Conservation (phyloP, 1,140 invertebrate species). For the Neodiprion fabricii region DNA sequence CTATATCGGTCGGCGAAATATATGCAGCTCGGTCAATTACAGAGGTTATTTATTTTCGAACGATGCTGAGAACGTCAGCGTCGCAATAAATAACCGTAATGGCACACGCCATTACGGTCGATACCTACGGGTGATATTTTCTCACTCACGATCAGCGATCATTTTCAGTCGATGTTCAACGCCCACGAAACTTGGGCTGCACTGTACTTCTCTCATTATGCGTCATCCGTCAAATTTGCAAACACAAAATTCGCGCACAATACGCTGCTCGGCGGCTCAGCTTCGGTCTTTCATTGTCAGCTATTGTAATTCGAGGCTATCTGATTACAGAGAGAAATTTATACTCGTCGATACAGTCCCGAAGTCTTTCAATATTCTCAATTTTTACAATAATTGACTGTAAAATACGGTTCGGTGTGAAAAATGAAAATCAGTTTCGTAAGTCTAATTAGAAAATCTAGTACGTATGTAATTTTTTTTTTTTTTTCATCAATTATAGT, state of each 20-base stretch:
- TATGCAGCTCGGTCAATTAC: not conserved
- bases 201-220: constrained; percentile 29
- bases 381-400: too few species aligned
- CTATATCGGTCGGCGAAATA: not conserved
- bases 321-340: too few species aligned
- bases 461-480: too few species aligned
- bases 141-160: constrained; percentile 51
- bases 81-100: constrained; percentile 58
- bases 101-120: constrained; percentile 53
- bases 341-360: too few species aligned
- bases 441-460: too few species aligned
- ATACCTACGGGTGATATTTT: constrained; percentile 58
- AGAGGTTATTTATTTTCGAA: not conserved
- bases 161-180: constrained; percentile 49
- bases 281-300: too few species aligned
- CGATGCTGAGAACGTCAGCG: not conserved
- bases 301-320: too few species aligned
- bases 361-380: too few species aligned
- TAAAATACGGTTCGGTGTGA: too few species aligned
- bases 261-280: too few species aligned
- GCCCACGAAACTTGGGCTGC: constrained; percentile 46
- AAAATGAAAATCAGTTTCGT: too few species aligned
- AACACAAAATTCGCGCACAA: not conserved
- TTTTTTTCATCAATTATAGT: too few species aligned
- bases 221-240: constrained; percentile 45